These are phyloP conservation scores for Heliconius cydno DNA, from an alignment of 2,888 invertebrate genomes.

Conservation along the genomic window DNA sequence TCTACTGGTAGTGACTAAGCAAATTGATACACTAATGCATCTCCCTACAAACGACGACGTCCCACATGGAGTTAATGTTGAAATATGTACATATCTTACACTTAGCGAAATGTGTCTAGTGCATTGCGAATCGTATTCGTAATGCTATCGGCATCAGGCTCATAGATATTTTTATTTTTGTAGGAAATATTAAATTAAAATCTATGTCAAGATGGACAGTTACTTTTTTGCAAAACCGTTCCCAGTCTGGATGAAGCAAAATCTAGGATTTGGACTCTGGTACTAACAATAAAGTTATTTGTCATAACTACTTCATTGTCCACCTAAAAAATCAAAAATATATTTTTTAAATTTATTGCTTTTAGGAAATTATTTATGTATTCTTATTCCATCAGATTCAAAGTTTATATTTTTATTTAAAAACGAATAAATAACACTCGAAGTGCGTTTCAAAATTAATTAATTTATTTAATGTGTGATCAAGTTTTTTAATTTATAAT, in stretches of 20 bases:
- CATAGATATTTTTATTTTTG: background rate
- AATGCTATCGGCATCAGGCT: background rate
- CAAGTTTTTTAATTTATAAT: background rate
- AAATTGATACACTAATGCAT: slow-evolving; percentile 75
- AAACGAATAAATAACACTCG: background rate
- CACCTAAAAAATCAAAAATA: background rate
- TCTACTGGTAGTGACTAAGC: slow-evolving; percentile 67
- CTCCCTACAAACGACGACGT: slow-evolving; percentile 58
- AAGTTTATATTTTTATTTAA: too few relatives aligned
- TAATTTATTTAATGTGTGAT: too few relatives aligned
- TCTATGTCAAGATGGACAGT: too few relatives aligned
- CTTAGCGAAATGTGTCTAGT: slow-evolving; percentile 1
- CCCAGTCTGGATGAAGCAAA: background rate
- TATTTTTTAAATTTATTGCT: too few relatives aligned
- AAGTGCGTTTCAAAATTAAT: background rate
- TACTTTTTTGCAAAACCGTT: too few relatives aligned
- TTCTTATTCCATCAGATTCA: too few relatives aligned
- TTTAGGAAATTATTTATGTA: background rate
- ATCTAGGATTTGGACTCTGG: background rate
- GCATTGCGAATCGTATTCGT: background rate
- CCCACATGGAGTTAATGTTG: slow-evolving; percentile 3
- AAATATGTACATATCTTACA: slow-evolving; percentile 3
- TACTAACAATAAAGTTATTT: background rate
- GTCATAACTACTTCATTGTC: background rate
- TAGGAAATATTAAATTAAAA: too few relatives aligned